These are phyloP conservation scores for Merluccius polli DNA, from an alignment of 2,797 vertebrate genomes.

Conservation along the genomic window DNA sequence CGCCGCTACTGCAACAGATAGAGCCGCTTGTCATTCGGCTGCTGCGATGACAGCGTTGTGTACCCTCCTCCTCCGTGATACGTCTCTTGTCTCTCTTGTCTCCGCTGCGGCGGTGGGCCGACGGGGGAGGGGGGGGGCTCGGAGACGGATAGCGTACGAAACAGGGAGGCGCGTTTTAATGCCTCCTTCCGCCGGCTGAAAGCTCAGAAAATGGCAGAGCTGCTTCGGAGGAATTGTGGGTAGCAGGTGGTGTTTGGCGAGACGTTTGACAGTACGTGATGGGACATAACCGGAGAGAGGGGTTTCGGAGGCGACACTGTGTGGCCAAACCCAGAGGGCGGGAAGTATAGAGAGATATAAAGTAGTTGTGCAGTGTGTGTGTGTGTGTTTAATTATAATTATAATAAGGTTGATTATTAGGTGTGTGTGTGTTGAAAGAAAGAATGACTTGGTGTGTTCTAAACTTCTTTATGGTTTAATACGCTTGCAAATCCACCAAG, in stretches of 20 bases:
- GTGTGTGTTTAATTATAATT: not conserved
- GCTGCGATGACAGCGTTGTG: not conserved
- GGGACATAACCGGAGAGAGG: not conserved
- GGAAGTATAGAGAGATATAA: not conserved
- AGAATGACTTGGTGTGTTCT: too few relatives aligned
- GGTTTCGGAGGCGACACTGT: not conserved
- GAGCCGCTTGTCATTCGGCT: not conserved
- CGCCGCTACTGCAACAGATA: not conserved
- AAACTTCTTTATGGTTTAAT: not conserved
- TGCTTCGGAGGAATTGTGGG: not conserved
- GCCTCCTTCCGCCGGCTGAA: not conserved
- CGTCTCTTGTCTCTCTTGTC: not conserved
- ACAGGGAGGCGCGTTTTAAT: not conserved
- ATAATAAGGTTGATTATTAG: not conserved
- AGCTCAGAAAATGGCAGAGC: not conserved
- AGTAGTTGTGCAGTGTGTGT: too few relatives aligned
- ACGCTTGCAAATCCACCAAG: not conserved
- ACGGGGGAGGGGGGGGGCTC: too few relatives aligned
- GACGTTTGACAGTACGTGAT: not conserved
- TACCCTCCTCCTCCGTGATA: not conserved
- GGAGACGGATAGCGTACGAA: not conserved
- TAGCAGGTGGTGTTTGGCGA: not conserved
- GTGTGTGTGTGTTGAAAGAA: not conserved
- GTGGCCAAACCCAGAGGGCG: not conserved
- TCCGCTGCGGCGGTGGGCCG: not conserved